A percentile compares a stretch with the other conserved stretches of the same genome.
These are phyloP conservation scores for Allacma fusca DNA, from an alignment of 2,888 invertebrate species.

Conservation along the genomic window DNA sequence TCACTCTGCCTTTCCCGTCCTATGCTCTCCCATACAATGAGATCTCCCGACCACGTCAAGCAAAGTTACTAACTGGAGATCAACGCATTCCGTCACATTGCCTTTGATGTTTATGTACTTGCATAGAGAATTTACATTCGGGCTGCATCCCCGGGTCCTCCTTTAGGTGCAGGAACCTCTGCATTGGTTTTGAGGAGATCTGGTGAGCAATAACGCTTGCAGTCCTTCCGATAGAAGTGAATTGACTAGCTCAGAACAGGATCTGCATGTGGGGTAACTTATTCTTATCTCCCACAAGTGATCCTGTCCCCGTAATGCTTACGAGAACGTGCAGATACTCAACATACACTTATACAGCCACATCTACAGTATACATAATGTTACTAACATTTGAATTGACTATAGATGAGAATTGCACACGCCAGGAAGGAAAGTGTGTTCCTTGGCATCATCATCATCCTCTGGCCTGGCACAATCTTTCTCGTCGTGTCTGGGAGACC, in stretches of 20 bases:
- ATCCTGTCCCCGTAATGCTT: too few species aligned
- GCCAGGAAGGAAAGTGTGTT: neutral
- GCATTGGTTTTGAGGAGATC: neutral
- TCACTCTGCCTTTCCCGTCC: too few species aligned
- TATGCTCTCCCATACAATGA: too few species aligned
- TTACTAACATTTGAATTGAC: too few species aligned
- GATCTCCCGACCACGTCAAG: neutral
- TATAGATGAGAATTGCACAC: too few species aligned
- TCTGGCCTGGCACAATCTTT: constrained; percentile 28
- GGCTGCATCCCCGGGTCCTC: neutral
- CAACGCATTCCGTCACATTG: constrained; percentile 24
- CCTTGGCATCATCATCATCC: neutral
- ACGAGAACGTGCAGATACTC: too few species aligned
- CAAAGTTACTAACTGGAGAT: constrained; percentile 11
- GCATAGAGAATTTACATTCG: neutral
- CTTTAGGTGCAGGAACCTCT: neutral
- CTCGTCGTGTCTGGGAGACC: neutral
- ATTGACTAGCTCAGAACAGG: too few species aligned
- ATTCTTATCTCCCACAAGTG: too few species aligned
- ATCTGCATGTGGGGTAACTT: too few species aligned
- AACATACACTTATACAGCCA: too few species aligned
- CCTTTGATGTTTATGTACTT: constrained; percentile 28
- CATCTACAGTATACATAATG: too few species aligned
- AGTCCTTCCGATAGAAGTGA: too few species aligned
- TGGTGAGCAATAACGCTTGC: neutral